Conservation (phyloP, 1,140 invertebrate genomes). For the Agrypnia vestita region DNA sequence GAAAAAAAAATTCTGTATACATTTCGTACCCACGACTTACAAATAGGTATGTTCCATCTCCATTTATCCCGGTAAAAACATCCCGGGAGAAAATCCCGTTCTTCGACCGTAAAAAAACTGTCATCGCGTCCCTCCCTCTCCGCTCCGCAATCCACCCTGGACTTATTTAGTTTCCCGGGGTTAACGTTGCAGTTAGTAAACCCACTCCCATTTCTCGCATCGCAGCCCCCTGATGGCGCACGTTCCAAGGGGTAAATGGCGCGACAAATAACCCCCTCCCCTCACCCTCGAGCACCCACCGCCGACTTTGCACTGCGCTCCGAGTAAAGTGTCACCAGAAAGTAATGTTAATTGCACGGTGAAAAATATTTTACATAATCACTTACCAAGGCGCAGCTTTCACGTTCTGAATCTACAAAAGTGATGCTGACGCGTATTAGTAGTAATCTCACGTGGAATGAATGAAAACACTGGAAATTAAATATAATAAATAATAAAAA, state of each 20-base stretch:
- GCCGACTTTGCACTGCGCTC: background rate
- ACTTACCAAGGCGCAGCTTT: too few relatives aligned
- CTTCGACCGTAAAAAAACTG: slow-evolving; percentile 35
- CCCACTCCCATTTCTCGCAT: slow-evolving; percentile 57
- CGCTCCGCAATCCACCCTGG: background rate
- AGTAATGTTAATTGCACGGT: background rate
- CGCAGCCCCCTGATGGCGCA: slow-evolving; percentile 57
- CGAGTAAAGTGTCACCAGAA: background rate
- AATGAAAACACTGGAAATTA: too few relatives aligned
- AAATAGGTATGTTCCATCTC: too few relatives aligned
- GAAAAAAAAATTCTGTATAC: too few relatives aligned
- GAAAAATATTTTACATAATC: background rate
- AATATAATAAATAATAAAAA: too few relatives aligned
- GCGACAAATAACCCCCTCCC: slow-evolving; percentile 57
- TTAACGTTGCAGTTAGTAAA: slow-evolving; percentile 40
- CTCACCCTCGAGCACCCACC: background rate
- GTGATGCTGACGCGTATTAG: too few relatives aligned
- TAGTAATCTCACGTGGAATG: too few relatives aligned
- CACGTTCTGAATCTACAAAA: too few relatives aligned
- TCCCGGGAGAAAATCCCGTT: background rate
- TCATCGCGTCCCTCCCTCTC: background rate
- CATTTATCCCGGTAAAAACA: too few relatives aligned
- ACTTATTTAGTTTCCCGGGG: slow-evolving; percentile 31
- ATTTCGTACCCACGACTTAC: too few relatives aligned
- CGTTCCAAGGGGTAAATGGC: slow-evolving; percentile 59